phyloP scores from a whole-genome alignment of 2,113 vertebrate species.

The Pheucticus melanocephalus region DNA sequence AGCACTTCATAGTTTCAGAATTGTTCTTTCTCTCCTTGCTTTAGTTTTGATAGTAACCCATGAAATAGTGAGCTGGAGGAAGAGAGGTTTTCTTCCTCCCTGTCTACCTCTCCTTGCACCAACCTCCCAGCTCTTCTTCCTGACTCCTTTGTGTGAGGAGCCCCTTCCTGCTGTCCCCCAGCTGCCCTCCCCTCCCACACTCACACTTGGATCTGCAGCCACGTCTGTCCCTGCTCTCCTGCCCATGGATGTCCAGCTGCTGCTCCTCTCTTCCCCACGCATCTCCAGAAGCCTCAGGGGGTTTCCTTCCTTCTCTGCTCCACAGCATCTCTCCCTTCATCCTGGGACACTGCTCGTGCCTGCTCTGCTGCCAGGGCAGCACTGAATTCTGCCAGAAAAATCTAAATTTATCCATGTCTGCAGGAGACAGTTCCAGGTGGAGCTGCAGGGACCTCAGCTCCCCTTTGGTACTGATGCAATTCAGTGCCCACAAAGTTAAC shows the following conservation, averaged over 20 bases:
- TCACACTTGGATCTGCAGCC: background rate
- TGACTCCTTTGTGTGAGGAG: background rate
- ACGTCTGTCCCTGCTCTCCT: background rate
- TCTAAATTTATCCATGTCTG: background rate
- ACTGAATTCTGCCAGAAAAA: background rate
- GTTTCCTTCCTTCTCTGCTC: background rate
- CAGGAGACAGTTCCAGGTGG: accelerated
- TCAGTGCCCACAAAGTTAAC: background rate
- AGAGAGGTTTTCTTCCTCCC: background rate
- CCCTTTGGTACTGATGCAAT: background rate
- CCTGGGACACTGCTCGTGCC: accelerated
- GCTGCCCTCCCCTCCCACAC: background rate
- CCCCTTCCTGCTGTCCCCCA: background rate
- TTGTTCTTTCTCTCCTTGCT: background rate
- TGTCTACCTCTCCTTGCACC: accelerated
- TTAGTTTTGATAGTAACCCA: background rate
- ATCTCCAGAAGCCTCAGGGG: background rate
- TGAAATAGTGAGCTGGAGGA: background rate
- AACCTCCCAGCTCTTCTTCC: background rate
- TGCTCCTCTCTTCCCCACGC: background rate
- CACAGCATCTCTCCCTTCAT: background rate
- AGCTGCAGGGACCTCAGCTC: background rate
- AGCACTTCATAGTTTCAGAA: background rate
- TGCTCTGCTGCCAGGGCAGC: background rate
- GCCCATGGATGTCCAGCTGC: background rate